Percentiles rank a stretch among this genome's conserved stretches.
Evolutionary conservation across 1,140 invertebrate species (phyloP).

Genomic region (Drosophila neocordata): DNA sequence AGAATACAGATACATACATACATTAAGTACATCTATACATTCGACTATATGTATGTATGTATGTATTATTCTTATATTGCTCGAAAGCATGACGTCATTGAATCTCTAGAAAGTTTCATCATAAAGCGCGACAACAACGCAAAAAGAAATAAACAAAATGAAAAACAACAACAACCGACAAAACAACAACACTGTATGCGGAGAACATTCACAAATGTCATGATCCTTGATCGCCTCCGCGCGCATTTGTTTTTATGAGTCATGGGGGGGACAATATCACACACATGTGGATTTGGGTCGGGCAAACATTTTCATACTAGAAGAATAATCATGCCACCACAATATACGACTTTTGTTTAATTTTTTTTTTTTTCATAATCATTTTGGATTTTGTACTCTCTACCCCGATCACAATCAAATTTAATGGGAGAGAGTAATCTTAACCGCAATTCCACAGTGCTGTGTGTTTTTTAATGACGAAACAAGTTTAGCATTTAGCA

Average conservation of each 20-base stretch:
- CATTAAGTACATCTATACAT: neutral
- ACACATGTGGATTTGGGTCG: no score
- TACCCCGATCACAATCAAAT: neutral
- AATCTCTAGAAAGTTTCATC: neutral
- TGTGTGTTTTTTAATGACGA: constrained; percentile 40
- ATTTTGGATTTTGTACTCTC: constrained; percentile 38
- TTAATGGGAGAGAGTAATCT: constrained; percentile 17
- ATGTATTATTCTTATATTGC: neutral
- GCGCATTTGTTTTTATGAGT: neutral
- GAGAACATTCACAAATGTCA: constrained; percentile 18
- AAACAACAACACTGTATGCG: neutral
- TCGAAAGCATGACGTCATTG: constrained; percentile 6
- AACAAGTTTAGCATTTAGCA: constrained; percentile 53
- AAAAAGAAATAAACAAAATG: neutral
- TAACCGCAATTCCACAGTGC: constrained; percentile 11
- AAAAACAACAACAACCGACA: constrained; percentile 14
- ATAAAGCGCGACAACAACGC: constrained; percentile 1
- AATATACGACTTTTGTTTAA: neutral
- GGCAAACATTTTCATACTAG: neutral
- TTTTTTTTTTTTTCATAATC: neutral
- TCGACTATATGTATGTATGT: neutral
- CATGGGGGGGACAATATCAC: neutral
- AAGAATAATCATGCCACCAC: neutral
- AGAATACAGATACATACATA: constrained; percentile 1
- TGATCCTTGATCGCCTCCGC: constrained; percentile 8